A percentile compares a stretch with the other conserved stretches of the same genome.
phyloP scores from a whole-genome alignment of 2,113 vertebrate genomes.

The Pelodiscus sinensis region DNA sequence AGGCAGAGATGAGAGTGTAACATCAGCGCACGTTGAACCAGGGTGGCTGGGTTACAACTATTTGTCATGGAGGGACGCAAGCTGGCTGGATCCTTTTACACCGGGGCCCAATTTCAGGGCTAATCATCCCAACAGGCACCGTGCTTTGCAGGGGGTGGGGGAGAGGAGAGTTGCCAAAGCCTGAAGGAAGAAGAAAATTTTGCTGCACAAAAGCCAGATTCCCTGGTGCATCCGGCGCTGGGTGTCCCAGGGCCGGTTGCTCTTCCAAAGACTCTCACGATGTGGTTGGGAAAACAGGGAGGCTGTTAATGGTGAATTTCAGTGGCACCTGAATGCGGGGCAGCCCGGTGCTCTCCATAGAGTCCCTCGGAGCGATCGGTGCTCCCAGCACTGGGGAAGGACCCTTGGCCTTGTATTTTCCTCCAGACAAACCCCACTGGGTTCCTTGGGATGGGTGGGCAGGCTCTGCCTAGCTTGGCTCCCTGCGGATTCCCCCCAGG shows the following conservation, averaged over 20 bases:
- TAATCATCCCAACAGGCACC: too few relatives aligned
- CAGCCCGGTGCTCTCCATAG: not conserved
- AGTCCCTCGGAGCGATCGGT: not conserved
- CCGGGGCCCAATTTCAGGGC: too few relatives aligned
- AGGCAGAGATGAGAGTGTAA: too few relatives aligned
- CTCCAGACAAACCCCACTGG: not conserved
- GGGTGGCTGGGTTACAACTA: not conserved
- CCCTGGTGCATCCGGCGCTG: too few relatives aligned
- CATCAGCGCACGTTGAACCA: too few relatives aligned
- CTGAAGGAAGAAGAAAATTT: too few relatives aligned
- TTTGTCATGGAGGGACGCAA: not conserved
- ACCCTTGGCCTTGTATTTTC: not conserved
- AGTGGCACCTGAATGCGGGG: too few relatives aligned
- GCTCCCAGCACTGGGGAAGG: not conserved
- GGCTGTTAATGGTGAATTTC: too few relatives aligned
- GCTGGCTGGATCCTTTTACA: not conserved
- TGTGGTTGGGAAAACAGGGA: not conserved
- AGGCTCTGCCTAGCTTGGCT: too few relatives aligned
- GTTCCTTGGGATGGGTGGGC: not conserved
- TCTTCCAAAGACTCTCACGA: not conserved
- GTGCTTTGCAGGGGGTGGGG: too few relatives aligned
- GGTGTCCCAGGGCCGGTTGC: not conserved
- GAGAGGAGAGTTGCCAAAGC: too few relatives aligned
- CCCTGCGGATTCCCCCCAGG: fast-evolving
- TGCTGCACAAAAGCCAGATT: too few relatives aligned